Base-by-base conservation (phyloP, 2,113 vertebrate species). In the Rhagologus leucostigma region DNA sequence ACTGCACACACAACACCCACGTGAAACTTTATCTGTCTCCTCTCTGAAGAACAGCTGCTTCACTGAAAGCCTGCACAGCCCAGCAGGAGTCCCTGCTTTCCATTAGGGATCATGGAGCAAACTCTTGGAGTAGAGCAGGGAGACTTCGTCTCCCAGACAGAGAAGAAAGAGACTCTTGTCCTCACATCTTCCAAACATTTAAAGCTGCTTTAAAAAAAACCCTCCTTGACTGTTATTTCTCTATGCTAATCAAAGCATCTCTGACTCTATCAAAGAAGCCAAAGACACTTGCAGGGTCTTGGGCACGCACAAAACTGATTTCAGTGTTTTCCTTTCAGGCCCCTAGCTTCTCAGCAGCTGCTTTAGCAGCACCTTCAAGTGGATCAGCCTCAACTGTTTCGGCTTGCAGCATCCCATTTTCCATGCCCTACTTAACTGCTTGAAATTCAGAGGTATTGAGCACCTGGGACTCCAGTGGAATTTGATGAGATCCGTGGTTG, bases 391-490 rank as follows among this genome's bases (percentile, higher is more conserved):
- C 60, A 87, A 49, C 78, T 44, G 39, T 39, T 93, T 84, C 60
- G 92, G 60, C 39, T 74, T 69, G 49, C 44, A 83, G n/a, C 60
- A 95, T 88, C 79, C 68, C 75, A 27, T 82, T 94, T 92, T 96
- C 69, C 73, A 86, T 65, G 60, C 71, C 75, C 75, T 84, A 81
- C 49, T 96, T 92, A 90, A 93, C 79, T 92, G 73, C 79, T 49
- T 93, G 73, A 86, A 95, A 95, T 95, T 90, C 88, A 81, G 71
- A 71, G 56, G 75, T 71, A 84, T 33, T 27, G 76, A 94, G 64
- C 82, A 90, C 76, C 79, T 86, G 92, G 42, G 83, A 92, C 37
- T 88, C 47, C 11, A 6, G 39, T 52, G 73, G 82, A 94, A 84
- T 96, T 93, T 90, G 78, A 92, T 84, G 56, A 93, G 75, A 49